Percentiles rank a stretch among this genome's conserved stretches.
phyloP scores from a whole-genome alignment of 2,888 invertebrate species.

The Parnassius apollo region DNA sequence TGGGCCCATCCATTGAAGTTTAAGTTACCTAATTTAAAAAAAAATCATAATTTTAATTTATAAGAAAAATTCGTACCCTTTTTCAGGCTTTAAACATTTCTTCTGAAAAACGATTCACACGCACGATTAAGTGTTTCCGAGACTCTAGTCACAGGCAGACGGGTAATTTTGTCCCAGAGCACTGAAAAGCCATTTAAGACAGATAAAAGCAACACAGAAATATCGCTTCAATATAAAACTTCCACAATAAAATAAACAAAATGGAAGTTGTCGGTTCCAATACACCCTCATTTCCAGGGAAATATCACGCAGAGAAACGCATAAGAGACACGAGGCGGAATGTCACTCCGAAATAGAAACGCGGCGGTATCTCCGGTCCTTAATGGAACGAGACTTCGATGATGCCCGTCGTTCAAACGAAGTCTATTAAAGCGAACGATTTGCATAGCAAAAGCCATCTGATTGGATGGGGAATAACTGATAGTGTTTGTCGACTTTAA shows the following conservation, averaged over 20 bases:
- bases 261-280: background rate
- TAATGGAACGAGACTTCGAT: slow-evolving; percentile 11
- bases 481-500: slow-evolving; percentile 15
- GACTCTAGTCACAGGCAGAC: too few relatives aligned
- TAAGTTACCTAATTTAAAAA: too few relatives aligned
- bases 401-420: slow-evolving; percentile 22
- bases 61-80: too few relatives aligned
- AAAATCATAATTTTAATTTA: too few relatives aligned
- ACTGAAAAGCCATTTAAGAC: too few relatives aligned
- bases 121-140: too few relatives aligned
- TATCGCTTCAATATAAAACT: background rate
- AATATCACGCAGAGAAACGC: background rate
- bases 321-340: background rate
- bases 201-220: too few relatives aligned
- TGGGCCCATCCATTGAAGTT: too few relatives aligned
- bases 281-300: background rate
- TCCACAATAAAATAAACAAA: background rate
- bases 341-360: slow-evolving; percentile 12
- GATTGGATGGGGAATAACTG: slow-evolving; percentile 44
- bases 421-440: slow-evolving; percentile 34
- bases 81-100: too few relatives aligned
- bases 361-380: background rate
- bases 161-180: too few relatives aligned
- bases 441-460: slow-evolving; percentile 47
- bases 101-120: too few relatives aligned